Percentiles rank a stretch among this genome's conserved stretches.
Evolutionary conservation across 2,113 vertebrate genomes (phyloP).

Genomic region (Dryoscopus gambensis): DNA sequence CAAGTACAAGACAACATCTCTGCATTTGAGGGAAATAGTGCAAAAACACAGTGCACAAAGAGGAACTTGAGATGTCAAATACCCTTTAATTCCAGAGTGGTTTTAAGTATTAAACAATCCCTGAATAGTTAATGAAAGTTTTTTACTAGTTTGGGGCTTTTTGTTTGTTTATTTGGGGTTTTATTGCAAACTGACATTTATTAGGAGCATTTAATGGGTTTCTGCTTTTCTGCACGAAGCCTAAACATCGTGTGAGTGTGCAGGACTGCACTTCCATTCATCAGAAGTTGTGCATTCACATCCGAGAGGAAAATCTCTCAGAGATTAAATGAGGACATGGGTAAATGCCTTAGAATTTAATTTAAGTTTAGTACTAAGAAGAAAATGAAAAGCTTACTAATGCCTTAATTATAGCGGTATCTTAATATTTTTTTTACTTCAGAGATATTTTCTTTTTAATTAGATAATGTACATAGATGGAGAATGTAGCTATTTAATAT

Average conservation of each 20-base stretch:
- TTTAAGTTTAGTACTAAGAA: slow-evolving; percentile 7
- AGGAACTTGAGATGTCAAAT: not conserved
- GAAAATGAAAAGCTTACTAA: slow-evolving; percentile 49
- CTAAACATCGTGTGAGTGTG: not conserved
- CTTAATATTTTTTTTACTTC: not conserved
- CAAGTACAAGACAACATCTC: not conserved
- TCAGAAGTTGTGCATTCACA: slow-evolving; percentile 1
- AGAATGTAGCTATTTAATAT: not conserved
- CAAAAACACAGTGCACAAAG: not conserved
- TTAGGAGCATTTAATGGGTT: not conserved
- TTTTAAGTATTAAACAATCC: not conserved
- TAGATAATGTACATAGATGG: not conserved
- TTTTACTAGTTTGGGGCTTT: not conserved
- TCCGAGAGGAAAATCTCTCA: not conserved
- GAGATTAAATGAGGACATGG: slow-evolving; percentile 37
- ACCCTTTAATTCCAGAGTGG: not conserved
- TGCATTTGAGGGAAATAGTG: not conserved
- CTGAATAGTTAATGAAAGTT: not conserved
- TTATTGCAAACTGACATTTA: not conserved
- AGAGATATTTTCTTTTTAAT: slow-evolving; percentile 16
- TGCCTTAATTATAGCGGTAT: slow-evolving; percentile 27
- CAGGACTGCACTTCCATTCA: not conserved
- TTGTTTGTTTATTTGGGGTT: not conserved
- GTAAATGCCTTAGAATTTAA: slow-evolving; percentile 44
- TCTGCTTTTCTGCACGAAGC: not conserved